Evolutionary conservation across 2,113 vertebrate genomes (phyloP).

Genomic region (Paedocypris sp.): DNA sequence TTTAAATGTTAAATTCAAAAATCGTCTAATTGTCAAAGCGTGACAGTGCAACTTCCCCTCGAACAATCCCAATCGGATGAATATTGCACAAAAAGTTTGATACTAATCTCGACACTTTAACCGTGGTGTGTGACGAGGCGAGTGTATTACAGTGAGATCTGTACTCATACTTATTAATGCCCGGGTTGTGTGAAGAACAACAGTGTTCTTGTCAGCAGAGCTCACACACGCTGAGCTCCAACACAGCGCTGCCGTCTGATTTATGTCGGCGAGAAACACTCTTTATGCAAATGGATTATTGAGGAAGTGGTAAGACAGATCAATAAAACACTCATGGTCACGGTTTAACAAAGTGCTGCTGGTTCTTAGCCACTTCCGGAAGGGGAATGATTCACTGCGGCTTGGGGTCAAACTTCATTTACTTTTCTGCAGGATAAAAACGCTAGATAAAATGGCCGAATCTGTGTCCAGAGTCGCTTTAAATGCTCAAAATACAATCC

Average conservation of each 20-base stretch:
- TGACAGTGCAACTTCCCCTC: no score
- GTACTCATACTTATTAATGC: slow-evolving; percentile 4
- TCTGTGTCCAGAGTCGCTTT: neutral
- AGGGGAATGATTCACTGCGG: slow-evolving; percentile 43
- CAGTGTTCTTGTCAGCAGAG: slow-evolving; percentile 10
- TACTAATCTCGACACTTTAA: no score
- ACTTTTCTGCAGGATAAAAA: slow-evolving; percentile 50
- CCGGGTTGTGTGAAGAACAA: slow-evolving; percentile 4
- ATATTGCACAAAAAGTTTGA: no score
- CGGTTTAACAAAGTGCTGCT: slow-evolving; percentile 43
- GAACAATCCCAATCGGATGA: no score
- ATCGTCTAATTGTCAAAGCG: no score
- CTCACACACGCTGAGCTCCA: neutral
- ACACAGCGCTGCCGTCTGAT: slow-evolving; percentile 32
- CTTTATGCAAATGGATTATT: slow-evolving; percentile 58
- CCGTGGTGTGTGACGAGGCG: no score
- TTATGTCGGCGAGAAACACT: slow-evolving; percentile 53
- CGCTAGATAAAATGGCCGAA: slow-evolving; percentile 39
- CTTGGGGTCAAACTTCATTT: slow-evolving; percentile 57
- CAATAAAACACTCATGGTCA: slow-evolving; percentile 59
- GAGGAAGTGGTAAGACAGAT: slow-evolving; percentile 47
- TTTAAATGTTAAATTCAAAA: no score
- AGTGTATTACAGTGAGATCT: slow-evolving; percentile 9
- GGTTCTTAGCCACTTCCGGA: slow-evolving; percentile 20
- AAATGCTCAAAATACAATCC: no score